These are phyloP conservation scores for Panagrolaimus sp. DNA, from an alignment of 1,140 invertebrate species.

Conservation along the genomic window DNA sequence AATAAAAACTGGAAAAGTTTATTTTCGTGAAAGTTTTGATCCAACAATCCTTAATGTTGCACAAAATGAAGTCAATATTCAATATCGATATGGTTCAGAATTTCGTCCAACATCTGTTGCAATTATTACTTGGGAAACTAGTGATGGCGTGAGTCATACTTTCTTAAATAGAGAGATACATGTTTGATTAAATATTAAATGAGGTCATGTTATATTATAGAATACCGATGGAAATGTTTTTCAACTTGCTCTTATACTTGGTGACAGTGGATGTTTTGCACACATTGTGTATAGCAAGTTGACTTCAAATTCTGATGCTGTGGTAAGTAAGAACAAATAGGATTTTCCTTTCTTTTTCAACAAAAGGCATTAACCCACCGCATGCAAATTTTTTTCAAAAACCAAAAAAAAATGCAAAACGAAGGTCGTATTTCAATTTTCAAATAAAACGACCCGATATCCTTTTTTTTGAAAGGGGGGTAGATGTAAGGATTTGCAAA, in stretches of 20 bases:
- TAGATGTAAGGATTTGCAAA: too few relatives aligned
- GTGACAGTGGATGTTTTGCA: conserved; percentile 43
- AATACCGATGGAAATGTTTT: conserved; percentile 35
- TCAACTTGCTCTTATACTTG: conserved; percentile 45
- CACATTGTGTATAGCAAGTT: conserved; percentile 47
- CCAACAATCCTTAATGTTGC: conserved; percentile 35
- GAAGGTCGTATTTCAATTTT: too few relatives aligned
- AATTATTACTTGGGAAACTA: conserved; percentile 44
- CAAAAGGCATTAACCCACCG: too few relatives aligned
- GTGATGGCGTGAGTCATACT: conserved; percentile 13
- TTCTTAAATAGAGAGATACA: background rate
- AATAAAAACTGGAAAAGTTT: conserved; percentile 23
- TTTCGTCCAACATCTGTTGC: conserved; percentile 42
- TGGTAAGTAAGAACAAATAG: conserved; percentile 2
- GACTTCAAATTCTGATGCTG: conserved; percentile 14
- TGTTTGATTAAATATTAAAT: background rate
- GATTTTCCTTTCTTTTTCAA: too few relatives aligned
- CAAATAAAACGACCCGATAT: too few relatives aligned
- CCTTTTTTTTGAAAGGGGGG: too few relatives aligned
- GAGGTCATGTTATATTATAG: conserved; percentile 13
- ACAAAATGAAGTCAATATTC: conserved; percentile 49
- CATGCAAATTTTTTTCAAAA: too few relatives aligned
- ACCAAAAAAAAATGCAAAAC: too few relatives aligned
- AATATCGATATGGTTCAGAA: conserved; percentile 44
- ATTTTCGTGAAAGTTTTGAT: conserved; percentile 42